A percentile compares a stretch with the other conserved stretches of the same genome.
phyloP scores from a whole-genome alignment of 2,888 invertebrate genomes.

The Microchrysa polita region DNA sequence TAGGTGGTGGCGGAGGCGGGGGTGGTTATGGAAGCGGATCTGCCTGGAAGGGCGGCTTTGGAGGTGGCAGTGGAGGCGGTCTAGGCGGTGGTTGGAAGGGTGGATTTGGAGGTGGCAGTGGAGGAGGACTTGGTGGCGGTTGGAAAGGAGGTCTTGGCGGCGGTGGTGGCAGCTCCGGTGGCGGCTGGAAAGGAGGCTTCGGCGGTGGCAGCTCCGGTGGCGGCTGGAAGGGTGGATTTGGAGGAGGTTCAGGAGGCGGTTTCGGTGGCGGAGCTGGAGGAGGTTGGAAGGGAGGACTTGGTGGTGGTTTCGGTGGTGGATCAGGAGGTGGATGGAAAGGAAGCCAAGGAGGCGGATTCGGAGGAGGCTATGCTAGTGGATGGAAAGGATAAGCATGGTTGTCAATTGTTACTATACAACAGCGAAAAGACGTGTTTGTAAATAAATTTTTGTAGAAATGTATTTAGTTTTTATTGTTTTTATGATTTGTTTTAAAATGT shows the following conservation, averaged over 20 bases:
- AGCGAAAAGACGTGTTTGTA: background rate
- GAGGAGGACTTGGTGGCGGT: background rate
- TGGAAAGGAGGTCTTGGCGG: constrained; percentile 22
- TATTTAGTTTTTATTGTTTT: background rate
- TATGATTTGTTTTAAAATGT: background rate
- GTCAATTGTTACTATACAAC: too few species aligned
- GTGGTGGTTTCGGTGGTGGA: background rate
- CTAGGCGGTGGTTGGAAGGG: constrained; percentile 22
- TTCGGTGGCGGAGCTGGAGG: constrained; percentile 5
- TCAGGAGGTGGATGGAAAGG: constrained; percentile 4
- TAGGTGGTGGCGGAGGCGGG: background rate
- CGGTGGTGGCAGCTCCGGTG: background rate
- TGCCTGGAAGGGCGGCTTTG: constrained; percentile 9
- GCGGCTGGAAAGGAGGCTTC: constrained; percentile 21
- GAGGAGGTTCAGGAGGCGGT: constrained; percentile 1
- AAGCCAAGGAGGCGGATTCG: constrained; percentile 1
- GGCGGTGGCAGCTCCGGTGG: constrained; percentile 23
- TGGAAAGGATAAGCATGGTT: constrained; percentile 19
- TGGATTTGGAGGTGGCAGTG: constrained; percentile 10
- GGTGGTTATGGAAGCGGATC: constrained; percentile 4
- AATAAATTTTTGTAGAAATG: background rate
- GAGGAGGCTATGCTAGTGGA: constrained; percentile 15
- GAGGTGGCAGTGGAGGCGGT: constrained; percentile 15
- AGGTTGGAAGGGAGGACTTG: background rate
- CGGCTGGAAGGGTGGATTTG: constrained; percentile 4